phyloP scores from a whole-genome alignment of 2,888 invertebrate species.

The Asteroscopus sphinx region DNA sequence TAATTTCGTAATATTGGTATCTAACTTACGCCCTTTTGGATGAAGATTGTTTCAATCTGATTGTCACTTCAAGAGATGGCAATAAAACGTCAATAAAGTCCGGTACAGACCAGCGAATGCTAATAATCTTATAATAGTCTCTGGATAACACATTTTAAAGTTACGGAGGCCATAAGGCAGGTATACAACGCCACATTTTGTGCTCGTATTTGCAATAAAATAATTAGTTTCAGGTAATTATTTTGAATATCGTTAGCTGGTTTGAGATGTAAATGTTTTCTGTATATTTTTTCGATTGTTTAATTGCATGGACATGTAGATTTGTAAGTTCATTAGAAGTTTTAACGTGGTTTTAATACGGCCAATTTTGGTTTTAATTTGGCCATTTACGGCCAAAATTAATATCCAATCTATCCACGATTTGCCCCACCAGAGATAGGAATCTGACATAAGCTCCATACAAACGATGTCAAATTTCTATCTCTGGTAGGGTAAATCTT shows the following conservation, averaged over 20 bases:
- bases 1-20: not conserved
- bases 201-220: constrained; percentile 29
- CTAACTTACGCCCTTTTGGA: constrained; percentile 17
- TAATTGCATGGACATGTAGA: not conserved
- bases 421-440: too few species aligned
- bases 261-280: not conserved
- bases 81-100: constrained; percentile 59
- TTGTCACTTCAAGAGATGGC: constrained; percentile 62
- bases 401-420: too few species aligned
- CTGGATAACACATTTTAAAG: constrained; percentile 39
- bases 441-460: too few species aligned
- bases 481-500: too few species aligned
- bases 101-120: constrained; percentile 45
- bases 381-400: too few species aligned
- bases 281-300: constrained; percentile 5
- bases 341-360: too few species aligned
- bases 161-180: constrained; percentile 40
- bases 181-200: constrained; percentile 32
- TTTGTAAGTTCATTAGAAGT: not conserved
- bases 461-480: too few species aligned
- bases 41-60: constrained; percentile 48
- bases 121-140: constrained; percentile 54
- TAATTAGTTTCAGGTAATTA: constrained; percentile 42
- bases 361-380: too few species aligned
- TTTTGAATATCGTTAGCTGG: constrained; percentile 16